phyloP scores from a whole-genome alignment of 2,888 invertebrate species.

The Drosophila nr. perissopoda region DNA sequence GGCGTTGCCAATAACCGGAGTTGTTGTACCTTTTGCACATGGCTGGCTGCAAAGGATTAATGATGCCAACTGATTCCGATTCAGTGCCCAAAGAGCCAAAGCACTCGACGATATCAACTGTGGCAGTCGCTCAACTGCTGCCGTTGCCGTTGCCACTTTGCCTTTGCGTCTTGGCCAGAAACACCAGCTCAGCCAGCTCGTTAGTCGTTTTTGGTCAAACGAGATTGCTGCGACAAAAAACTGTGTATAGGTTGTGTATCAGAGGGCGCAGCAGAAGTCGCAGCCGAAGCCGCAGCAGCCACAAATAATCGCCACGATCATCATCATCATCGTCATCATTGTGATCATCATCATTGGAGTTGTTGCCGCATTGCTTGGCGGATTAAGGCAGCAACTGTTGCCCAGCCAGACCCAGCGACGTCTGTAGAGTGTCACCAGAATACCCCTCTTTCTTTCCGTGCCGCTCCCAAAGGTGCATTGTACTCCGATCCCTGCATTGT shows the following conservation, averaged over 20 bases:
- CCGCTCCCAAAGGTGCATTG: slow-evolving; percentile 53
- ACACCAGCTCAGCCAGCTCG: slow-evolving; percentile 75
- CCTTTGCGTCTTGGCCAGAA: slow-evolving; percentile 20
- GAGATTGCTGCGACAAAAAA: slow-evolving; percentile 68
- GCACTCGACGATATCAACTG: slow-evolving; percentile 61
- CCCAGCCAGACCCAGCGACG: slow-evolving; percentile 78
- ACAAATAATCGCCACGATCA: slow-evolving; percentile 78
- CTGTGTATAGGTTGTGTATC: slow-evolving; percentile 59
- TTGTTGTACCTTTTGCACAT: slow-evolving; percentile 36
- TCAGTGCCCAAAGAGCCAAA: slow-evolving; percentile 32
- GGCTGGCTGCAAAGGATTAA: slow-evolving; percentile 76
- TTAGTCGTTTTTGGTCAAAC: slow-evolving; percentile 81
- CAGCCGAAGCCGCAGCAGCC: slow-evolving; percentile 42
- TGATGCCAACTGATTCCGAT: slow-evolving; percentile 74
- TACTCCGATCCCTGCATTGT: slow-evolving; percentile 57
- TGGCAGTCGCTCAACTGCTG: slow-evolving; percentile 75
- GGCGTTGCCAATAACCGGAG: slow-evolving; percentile 54
- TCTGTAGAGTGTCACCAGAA: slow-evolving; percentile 67
- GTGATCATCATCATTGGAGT: slow-evolving; percentile 40
- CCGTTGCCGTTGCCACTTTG: not conserved
- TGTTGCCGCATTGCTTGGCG: slow-evolving; percentile 68
- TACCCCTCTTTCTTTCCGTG: not conserved
- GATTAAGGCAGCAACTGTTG: slow-evolving; percentile 62
- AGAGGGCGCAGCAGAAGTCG: slow-evolving; percentile 54
- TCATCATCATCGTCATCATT: slow-evolving; percentile 57